Conservation (phyloP, 2,113 vertebrate species). For the Eleginops maclovinus region DNA sequence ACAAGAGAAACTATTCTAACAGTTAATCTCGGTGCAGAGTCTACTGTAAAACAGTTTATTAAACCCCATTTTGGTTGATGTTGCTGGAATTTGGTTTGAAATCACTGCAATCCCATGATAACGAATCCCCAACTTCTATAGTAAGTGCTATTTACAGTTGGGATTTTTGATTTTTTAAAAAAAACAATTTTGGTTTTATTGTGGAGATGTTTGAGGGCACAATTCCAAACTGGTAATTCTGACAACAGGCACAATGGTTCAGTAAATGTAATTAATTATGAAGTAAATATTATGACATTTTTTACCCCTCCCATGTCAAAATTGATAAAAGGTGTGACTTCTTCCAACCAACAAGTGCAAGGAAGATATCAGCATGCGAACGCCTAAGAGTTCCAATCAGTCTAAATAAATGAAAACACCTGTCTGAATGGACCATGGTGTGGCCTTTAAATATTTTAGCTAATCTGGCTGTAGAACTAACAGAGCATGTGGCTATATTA, state of each 20-base stretch:
- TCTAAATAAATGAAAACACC: background rate
- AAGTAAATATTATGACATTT: too few relatives aligned
- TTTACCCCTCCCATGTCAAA: too few relatives aligned
- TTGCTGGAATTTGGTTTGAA: background rate
- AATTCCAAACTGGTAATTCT: too few relatives aligned
- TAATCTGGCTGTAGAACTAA: background rate
- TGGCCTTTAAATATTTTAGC: constrained; percentile 2
- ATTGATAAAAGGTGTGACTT: too few relatives aligned
- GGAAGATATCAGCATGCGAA: background rate
- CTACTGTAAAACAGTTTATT: background rate
- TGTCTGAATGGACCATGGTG: background rate
- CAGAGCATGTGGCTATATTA: background rate
- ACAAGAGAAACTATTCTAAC: background rate
- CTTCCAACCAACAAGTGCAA: too few relatives aligned
- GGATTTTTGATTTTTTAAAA: too few relatives aligned
- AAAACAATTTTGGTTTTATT: too few relatives aligned
- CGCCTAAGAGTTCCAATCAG: background rate
- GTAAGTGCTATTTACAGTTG: background rate
- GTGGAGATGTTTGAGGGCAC: too few relatives aligned
- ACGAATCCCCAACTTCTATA: too few relatives aligned
- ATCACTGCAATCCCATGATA: background rate
- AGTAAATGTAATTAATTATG: too few relatives aligned
- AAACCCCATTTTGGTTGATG: background rate
- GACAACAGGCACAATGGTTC: too few relatives aligned
- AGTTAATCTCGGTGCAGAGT: background rate